Evolutionary conservation across 2,888 invertebrate species (phyloP).

Genomic region (Callimorpha dominula): DNA sequence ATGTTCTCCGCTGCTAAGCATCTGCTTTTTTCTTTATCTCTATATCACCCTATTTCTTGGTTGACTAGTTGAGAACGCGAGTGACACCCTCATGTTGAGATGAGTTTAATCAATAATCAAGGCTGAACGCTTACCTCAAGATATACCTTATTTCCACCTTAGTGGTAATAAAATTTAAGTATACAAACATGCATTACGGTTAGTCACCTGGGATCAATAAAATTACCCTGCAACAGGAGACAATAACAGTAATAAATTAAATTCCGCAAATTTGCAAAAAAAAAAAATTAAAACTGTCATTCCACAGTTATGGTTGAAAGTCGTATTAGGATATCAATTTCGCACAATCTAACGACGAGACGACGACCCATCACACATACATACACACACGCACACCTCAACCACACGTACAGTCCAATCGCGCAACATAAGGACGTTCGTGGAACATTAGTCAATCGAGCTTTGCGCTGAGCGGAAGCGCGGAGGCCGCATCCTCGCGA

Average conservation of each 20-base stretch:
- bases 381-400: neutral
- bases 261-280: too few species aligned
- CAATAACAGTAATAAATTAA: neutral
- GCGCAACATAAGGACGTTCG: slow-evolving; percentile 15
- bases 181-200: neutral
- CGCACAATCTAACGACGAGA: slow-evolving; percentile 1
- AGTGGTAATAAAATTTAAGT: neutral
- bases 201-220: neutral
- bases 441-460: slow-evolving; percentile 36
- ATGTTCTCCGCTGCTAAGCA: too few species aligned
- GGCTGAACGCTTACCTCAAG: neutral
- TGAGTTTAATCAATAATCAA: too few species aligned
- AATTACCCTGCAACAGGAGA: neutral
- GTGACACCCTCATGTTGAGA: too few species aligned
- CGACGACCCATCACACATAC: neutral
- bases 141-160: too few species aligned
- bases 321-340: neutral
- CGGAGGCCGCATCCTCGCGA: slow-evolving; percentile 66
- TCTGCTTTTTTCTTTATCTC: too few species aligned
- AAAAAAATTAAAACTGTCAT: neutral
- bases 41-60: too few species aligned
- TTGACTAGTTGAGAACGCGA: too few species aligned
- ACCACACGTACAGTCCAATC: neutral
- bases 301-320: neutral
- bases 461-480: slow-evolving; percentile 55